phyloP scores from a whole-genome alignment of 2,113 vertebrate species.

The Amazona vittata region DNA sequence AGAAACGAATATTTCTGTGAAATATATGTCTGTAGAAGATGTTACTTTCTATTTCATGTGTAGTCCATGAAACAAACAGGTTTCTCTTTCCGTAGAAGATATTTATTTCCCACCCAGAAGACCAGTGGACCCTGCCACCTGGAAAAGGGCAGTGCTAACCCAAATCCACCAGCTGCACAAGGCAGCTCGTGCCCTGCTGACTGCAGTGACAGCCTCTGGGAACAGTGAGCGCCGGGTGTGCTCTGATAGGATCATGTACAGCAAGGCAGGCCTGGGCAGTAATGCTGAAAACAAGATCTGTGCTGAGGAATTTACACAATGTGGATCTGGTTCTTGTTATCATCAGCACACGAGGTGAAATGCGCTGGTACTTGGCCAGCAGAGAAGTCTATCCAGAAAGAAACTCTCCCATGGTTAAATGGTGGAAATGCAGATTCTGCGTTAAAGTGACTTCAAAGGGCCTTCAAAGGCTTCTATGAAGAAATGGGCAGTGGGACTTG shows the following conservation, averaged over 20 bases:
- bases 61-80: not conserved
- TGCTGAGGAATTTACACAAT: not conserved
- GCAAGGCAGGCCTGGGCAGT: not conserved
- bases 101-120: not conserved
- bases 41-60: not conserved
- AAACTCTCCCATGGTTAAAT: not conserved
- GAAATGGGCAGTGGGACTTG: not conserved
- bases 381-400: not conserved
- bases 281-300: rapidly evolving
- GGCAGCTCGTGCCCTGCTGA: not conserved
- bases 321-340: not conserved
- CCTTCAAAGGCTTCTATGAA: not conserved
- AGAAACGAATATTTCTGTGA: not conserved
- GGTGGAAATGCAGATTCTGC: not conserved
- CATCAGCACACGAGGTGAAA: not conserved
- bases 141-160: not conserved
- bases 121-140: not conserved
- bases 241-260: rapidly evolving
- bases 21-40: not conserved
- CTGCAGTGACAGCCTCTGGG: not conserved
- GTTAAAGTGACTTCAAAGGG: not conserved
- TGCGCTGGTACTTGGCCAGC: not conserved
- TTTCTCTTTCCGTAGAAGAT: not conserved
- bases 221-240: rapidly evolving
- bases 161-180: not conserved